Base-by-base conservation (phyloP, 2,113 vertebrate genomes). In the Merops nubicus region DNA sequence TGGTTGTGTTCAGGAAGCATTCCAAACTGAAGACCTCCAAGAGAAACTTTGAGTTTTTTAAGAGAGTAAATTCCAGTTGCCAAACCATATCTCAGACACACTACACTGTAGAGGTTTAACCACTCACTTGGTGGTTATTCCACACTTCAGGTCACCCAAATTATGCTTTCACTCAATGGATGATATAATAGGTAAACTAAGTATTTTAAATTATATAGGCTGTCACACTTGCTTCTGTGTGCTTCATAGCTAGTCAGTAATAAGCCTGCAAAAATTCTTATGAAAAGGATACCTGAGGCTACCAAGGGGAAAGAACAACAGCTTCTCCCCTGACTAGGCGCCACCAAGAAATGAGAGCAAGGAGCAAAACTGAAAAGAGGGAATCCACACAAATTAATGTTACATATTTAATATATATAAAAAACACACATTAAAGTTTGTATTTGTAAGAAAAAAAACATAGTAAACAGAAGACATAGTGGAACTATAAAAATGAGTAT, bases 121-220 rank as follows among this genome's bases (percentile, higher is more conserved):
- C 40, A 80, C 43, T 73, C 68, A 74, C 50, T 73, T n/a, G 64
- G 50, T 80, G 69, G 77, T 82, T 91, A 91, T 77, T 68, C 45
- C 6, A 16, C 45, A 57, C 80, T 89, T 92, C 83, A 94, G 86
- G 89, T 68, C 79, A 74, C 48, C 72, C 59, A 86, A 94, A 95
- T 92, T 92, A 91, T 84, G 59, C 86, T 92, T 86, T 89, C 86
- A 95, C 28, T 92, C 80, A 73, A 28, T 60, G 50, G 31, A 83
- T 80, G 59, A 89, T 80, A 91, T 86, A 88, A 92, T 73, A 95
- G 86, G 91, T 74, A 94, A 91, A 96, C 73, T 78, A 93, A 89
- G 85, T 89, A 64, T 78, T 93, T 54, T 62, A 87, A 95, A 95
- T 89, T 78, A 85, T 65, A 87, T 38, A 91, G 73, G 50, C 60